These are phyloP conservation scores for Dryobates pubescens DNA, from an alignment of 2,797 vertebrate species.

Conservation along the genomic window DNA sequence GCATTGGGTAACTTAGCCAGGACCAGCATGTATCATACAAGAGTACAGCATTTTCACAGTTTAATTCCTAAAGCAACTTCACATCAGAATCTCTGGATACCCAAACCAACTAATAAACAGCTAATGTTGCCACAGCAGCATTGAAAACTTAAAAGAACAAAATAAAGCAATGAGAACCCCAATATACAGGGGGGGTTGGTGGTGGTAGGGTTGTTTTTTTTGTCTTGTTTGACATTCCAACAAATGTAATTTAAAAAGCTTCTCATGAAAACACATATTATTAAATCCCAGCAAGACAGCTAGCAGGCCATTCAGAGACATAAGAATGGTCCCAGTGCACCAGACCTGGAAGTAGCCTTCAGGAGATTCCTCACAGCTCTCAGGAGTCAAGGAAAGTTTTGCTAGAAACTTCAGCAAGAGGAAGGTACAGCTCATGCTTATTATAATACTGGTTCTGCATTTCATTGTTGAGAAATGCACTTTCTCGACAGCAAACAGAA, in stretches of 20 bases:
- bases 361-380: neutral
- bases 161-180: neutral
- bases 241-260: neutral
- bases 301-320: neutral
- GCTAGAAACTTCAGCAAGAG: neutral
- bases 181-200: neutral
- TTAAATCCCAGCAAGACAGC: neutral
- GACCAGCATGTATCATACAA: accelerated
- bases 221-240: neutral
- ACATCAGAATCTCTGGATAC: neutral
- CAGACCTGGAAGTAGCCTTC: neutral
- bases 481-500: neutral
- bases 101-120: neutral
- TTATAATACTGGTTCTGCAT: neutral
- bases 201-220: neutral
- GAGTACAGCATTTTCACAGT: neutral
- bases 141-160: neutral
- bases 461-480: neutral
- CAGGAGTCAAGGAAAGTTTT: neutral
- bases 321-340: neutral
- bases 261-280: neutral
- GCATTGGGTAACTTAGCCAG: neutral
- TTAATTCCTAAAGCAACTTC: neutral
- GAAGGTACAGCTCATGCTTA: neutral
- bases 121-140: neutral